phyloP scores from a whole-genome alignment of 1,140 invertebrate species.

The Hyles vespertilio region DNA sequence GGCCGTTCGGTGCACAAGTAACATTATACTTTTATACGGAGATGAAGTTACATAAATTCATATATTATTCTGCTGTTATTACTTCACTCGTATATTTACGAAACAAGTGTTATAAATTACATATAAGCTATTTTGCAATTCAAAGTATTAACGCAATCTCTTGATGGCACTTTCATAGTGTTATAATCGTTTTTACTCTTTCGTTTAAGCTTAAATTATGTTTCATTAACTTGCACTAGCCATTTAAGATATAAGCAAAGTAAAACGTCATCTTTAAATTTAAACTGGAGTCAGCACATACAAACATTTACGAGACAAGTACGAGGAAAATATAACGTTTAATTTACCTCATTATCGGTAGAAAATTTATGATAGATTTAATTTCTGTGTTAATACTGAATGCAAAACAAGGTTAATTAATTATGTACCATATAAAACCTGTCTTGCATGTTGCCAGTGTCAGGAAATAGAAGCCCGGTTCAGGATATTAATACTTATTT shows the following conservation, averaged over 20 bases:
- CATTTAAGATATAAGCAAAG: too few relatives aligned
- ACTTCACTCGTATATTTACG: constrained; percentile 2
- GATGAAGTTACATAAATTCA: constrained; percentile 1
- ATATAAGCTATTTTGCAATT: too few relatives aligned
- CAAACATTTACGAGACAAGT: too few relatives aligned
- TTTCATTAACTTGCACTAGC: too few relatives aligned
- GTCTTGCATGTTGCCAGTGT: constrained; percentile 6
- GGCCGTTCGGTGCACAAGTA: constrained; percentile 13
- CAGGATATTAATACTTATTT: constrained; percentile 11
- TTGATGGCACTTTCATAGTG: too few relatives aligned
- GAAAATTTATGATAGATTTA: background rate
- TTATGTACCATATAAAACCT: constrained; percentile 14
- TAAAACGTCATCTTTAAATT: too few relatives aligned
- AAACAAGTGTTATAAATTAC: too few relatives aligned
- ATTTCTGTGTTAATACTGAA: constrained; percentile 6
- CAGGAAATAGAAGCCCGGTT: constrained; percentile 9
- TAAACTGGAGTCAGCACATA: too few relatives aligned
- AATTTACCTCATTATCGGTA: background rate
- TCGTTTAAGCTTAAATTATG: too few relatives aligned
- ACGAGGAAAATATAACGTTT: too few relatives aligned
- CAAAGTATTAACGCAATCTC: too few relatives aligned
- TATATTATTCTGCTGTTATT: constrained; percentile 8
- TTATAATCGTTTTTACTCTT: too few relatives aligned
- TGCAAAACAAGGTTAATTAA: constrained; percentile 7
- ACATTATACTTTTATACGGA: constrained; percentile 14